A percentile compares a stretch with the other conserved stretches of the same genome.
These are phyloP conservation scores for Pseudococcus jackbeardsleyi DNA, from an alignment of 2,888 invertebrate species.

Conservation along the genomic window DNA sequence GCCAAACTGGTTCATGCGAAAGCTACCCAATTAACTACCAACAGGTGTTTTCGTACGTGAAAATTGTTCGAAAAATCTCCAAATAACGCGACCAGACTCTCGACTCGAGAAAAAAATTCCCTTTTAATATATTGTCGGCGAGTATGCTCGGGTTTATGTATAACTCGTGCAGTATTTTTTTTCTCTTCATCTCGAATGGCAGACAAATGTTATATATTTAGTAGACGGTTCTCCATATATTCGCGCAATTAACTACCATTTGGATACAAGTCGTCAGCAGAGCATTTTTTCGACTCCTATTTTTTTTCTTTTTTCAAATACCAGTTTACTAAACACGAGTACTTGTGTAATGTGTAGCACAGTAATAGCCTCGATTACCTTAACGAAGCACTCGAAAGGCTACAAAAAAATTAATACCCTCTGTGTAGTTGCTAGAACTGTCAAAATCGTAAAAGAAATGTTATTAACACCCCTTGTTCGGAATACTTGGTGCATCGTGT, in stretches of 20 bases:
- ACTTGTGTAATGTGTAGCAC: neutral
- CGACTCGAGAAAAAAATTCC: neutral
- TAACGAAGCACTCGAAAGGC: neutral
- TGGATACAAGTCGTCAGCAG: neutral
- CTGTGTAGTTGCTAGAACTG: neutral
- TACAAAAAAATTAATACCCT: neutral
- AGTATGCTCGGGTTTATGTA: neutral
- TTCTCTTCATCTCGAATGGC: neutral
- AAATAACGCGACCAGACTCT: neutral
- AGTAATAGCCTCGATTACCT: slow-evolving; percentile 19
- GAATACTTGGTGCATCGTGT: neutral
- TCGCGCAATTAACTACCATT: neutral
- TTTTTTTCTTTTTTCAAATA: neutral
- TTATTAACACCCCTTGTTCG: neutral
- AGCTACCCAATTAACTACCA: slow-evolving; percentile 48
- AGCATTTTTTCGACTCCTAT: neutral
- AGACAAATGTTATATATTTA: slow-evolving; percentile 2
- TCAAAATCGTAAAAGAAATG: neutral
- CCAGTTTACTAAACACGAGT: neutral
- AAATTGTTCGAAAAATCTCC: slow-evolving; percentile 30
- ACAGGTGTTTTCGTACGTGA: slow-evolving; percentile 48
- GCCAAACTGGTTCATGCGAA: slow-evolving; percentile 34
- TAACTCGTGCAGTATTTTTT: neutral
- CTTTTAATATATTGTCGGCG: neutral
- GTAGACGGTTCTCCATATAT: neutral